A percentile compares a stretch with the other conserved stretches of the same genome.
Conservation (phyloP, 64 coral and sea anemone species). For the Catalaphyllia jardinei region DNA sequence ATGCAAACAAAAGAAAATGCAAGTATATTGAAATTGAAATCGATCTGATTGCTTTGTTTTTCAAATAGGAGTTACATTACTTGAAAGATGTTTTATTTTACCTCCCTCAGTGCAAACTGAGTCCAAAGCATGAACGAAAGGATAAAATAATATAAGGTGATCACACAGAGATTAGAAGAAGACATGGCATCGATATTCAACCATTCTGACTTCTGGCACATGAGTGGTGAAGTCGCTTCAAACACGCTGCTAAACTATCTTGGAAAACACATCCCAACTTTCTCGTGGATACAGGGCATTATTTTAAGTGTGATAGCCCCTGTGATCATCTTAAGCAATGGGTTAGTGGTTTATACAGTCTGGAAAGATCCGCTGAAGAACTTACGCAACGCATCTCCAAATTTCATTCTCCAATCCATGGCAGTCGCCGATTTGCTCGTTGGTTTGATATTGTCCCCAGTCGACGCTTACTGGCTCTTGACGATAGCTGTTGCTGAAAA, state of each 20-base stretch:
- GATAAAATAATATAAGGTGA: neutral
- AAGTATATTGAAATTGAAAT: too few relatives aligned
- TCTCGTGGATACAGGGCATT: neutral
- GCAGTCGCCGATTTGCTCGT: neutral
- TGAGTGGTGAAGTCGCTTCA: neutral
- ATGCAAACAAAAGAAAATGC: neutral
- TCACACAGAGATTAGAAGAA: neutral
- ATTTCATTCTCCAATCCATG: constrained; percentile 28
- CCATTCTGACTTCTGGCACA: constrained; percentile 3
- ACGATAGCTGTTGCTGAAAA: neutral
- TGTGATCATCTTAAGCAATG: constrained; percentile 5
- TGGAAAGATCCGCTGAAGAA: constrained; percentile 23
- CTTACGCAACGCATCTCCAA: neutral
- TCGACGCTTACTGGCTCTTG: neutral
- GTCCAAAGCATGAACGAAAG: neutral
- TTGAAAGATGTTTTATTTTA: neutral
- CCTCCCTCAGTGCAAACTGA: neutral
- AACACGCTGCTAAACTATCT: neutral
- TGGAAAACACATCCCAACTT: neutral
- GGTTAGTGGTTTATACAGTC: constrained; percentile 2
- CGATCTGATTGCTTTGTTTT: neutral
- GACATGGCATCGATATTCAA: constrained; percentile 3
- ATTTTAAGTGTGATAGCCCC: neutral
- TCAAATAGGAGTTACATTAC: neutral
- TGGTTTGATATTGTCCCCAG: neutral